Evolutionary conservation across 1,140 invertebrate species (phyloP).

Genomic region (Lepidurus apus): DNA sequence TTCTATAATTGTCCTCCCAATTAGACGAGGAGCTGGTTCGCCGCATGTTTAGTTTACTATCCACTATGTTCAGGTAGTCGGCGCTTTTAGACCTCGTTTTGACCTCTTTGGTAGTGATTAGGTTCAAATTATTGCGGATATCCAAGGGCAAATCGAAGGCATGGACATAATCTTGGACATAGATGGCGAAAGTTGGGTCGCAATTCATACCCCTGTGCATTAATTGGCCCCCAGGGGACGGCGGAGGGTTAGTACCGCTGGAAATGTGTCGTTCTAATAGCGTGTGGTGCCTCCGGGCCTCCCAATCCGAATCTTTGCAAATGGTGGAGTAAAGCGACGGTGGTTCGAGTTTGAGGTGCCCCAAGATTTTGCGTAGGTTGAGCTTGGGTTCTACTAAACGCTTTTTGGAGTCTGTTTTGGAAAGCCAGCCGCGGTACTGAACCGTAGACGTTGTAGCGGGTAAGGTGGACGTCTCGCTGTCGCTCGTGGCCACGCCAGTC

Average conservation of each 20-base stretch:
- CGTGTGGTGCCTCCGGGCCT: slow-evolving; percentile 19
- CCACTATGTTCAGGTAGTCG: neutral
- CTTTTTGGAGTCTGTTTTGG: slow-evolving; percentile 24
- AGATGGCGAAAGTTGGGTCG: slow-evolving; percentile 19
- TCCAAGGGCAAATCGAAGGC: neutral
- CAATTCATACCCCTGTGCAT: slow-evolving; percentile 21
- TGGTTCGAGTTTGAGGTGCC: slow-evolving; percentile 30
- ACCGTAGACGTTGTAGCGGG: slow-evolving; percentile 15
- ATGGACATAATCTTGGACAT: neutral
- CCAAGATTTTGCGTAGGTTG: slow-evolving; percentile 30
- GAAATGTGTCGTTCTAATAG: slow-evolving; percentile 33
- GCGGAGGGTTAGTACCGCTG: slow-evolving; percentile 27
- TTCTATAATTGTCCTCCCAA: slow-evolving; percentile 5
- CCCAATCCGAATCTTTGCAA: neutral
- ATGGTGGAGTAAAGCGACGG: slow-evolving; percentile 23
- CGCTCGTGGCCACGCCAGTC: neutral
- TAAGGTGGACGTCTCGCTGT: neutral
- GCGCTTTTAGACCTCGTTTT: neutral
- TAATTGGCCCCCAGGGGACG: slow-evolving; percentile 30
- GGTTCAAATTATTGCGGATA: slow-evolving; percentile 1
- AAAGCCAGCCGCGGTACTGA: slow-evolving; percentile 2
- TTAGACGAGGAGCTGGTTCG: neutral
- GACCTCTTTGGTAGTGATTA: slow-evolving; percentile 7
- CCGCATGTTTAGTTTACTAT: neutral
- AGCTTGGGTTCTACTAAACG: neutral